A percentile compares a stretch with the other conserved stretches of the same genome.
phyloP scores from a whole-genome alignment of 2,113 vertebrate species.

The Hyaena hyaena region DNA sequence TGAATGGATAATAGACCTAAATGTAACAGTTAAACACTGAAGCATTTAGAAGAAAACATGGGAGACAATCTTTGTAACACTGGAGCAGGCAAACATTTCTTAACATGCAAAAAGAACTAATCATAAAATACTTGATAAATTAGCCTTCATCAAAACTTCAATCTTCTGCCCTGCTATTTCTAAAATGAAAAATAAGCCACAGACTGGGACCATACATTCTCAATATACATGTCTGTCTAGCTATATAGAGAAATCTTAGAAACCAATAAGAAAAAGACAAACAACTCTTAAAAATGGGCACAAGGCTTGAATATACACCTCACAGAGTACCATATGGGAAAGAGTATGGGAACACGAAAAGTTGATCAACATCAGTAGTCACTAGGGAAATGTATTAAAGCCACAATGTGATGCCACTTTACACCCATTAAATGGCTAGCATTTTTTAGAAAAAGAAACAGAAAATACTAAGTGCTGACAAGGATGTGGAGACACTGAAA shows the following conservation, averaged over 20 bases:
- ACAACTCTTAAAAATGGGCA: neutral
- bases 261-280: neutral
- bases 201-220: neutral
- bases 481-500: neutral
- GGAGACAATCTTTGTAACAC: neutral
- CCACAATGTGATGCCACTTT: neutral
- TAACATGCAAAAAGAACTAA: neutral
- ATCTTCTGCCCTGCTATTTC: neutral
- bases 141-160: neutral
- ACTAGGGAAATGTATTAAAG: neutral
- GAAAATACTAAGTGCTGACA: neutral
- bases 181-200: conserved; percentile 39
- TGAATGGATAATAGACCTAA: neutral
- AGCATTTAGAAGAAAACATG: neutral
- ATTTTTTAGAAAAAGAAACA: neutral
- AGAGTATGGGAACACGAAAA: neutral
- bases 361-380: neutral
- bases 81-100: neutral
- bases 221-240: neutral
- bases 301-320: neutral
- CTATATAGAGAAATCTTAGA: neutral
- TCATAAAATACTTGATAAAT: neutral
- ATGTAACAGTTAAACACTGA: neutral
- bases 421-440: neutral
- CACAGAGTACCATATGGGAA: neutral